Conservation (phyloP, 92 coral and sea anemone genomes). For the Porites rus region DNA sequence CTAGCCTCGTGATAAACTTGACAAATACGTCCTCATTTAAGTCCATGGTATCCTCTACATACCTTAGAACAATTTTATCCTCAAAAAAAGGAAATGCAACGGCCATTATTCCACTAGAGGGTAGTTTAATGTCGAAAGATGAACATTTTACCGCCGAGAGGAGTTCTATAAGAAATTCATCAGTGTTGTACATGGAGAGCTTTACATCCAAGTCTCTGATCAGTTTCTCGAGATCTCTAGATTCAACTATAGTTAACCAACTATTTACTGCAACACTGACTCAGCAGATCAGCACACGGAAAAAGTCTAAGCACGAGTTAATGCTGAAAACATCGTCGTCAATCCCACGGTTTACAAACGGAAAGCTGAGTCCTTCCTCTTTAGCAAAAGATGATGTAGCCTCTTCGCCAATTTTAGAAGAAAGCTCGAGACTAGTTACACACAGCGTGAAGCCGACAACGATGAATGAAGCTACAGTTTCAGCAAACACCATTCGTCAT, state of each 20-base stretch:
- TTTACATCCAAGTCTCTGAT: neutral
- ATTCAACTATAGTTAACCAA: neutral
- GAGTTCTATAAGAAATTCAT: too few relatives aligned
- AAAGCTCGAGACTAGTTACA: neutral
- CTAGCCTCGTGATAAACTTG: neutral
- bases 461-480: neutral
- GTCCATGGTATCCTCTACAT: neutral
- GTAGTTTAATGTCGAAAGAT: neutral
- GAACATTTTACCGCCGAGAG: neutral
- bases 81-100: neutral
- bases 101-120: neutral
- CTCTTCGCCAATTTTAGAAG: neutral
- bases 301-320: too few relatives aligned
- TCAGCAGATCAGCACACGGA: too few relatives aligned
- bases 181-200: neutral
- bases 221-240: neutral
- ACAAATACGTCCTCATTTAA: neutral
- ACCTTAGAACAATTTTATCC: neutral
- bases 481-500: neutral
- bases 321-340: too few relatives aligned
- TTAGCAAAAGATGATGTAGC: too few relatives aligned
- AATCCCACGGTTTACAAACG: too few relatives aligned
- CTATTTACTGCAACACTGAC: too few relatives aligned
- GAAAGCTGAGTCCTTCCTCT: too few relatives aligned
- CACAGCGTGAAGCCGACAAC: slow-evolving; percentile 1